These are phyloP conservation scores for Ciconia stormi DNA, from an alignment of 2,113 vertebrate species.

Conservation along the genomic window DNA sequence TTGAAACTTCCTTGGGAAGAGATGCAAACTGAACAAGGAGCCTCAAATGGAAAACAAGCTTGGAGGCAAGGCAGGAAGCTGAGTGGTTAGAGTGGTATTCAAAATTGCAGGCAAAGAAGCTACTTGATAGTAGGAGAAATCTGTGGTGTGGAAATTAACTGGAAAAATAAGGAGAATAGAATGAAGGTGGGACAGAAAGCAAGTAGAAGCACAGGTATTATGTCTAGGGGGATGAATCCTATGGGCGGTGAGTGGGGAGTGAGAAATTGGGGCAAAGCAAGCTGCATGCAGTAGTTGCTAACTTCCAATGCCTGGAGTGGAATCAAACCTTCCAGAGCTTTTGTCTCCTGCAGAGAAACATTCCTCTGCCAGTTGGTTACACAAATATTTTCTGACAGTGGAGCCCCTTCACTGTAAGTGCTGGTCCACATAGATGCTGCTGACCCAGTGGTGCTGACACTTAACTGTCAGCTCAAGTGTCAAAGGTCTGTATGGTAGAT, in stretches of 20 bases:
- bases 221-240: neutral
- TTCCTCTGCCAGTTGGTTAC: neutral
- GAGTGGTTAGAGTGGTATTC: neutral
- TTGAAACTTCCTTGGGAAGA: neutral
- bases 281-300: neutral
- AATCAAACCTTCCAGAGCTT: neutral
- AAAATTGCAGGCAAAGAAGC: neutral
- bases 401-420: neutral
- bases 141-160: neutral
- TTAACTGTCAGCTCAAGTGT: neutral
- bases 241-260: neutral
- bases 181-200: neutral
- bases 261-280: neutral
- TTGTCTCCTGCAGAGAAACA: neutral
- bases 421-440: neutral
- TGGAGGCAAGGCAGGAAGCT: neutral
- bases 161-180: neutral
- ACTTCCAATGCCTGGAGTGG: neutral
- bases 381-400: neutral
- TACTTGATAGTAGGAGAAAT: neutral
- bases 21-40: neutral
- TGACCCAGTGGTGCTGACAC: neutral
- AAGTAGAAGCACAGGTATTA: neutral
- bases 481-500: neutral
- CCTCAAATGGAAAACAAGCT: neutral